Evolutionary conservation across 2,797 vertebrate species (phyloP).

Genomic region (Typhlichthys eigenmanni): DNA sequence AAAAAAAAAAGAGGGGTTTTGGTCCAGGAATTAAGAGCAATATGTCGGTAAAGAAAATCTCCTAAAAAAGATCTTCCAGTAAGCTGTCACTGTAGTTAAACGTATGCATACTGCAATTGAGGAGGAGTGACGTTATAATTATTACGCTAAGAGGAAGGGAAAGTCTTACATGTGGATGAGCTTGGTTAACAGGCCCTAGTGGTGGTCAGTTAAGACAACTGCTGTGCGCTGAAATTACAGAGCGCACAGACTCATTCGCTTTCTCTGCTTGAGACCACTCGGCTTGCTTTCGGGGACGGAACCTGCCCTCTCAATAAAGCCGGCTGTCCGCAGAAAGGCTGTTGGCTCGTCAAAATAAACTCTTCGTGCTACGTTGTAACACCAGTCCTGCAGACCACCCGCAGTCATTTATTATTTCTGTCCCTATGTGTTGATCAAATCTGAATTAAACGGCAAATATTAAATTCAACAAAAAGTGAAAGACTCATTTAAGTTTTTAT

Average conservation of each 20-base stretch:
- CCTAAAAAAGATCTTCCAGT: slow-evolving; percentile 62
- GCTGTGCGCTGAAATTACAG: slow-evolving; percentile 72
- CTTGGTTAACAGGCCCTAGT: slow-evolving; percentile 71
- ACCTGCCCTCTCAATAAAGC: slow-evolving; percentile 48
- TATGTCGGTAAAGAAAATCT: slow-evolving; percentile 61
- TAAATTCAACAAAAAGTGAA: slow-evolving; percentile 9
- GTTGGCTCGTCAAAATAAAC: slow-evolving; percentile 61
- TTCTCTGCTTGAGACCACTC: slow-evolving; percentile 59
- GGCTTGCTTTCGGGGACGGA: slow-evolving; percentile 36
- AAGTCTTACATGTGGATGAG: slow-evolving; percentile 75
- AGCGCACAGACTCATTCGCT: slow-evolving; percentile 63
- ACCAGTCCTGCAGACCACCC: slow-evolving; percentile 48
- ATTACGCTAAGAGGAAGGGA: slow-evolving; percentile 68
- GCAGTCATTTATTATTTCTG: slow-evolving; percentile 42
- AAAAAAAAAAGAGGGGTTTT: slow-evolving; percentile 49
- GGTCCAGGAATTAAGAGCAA: slow-evolving; percentile 51
- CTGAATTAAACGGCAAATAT: slow-evolving; percentile 5
- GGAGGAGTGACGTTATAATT: slow-evolving; percentile 73
- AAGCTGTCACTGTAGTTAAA: slow-evolving; percentile 67
- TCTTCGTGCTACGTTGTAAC: slow-evolving; percentile 53
- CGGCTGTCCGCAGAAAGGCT: slow-evolving; percentile 51
- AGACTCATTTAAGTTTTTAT: background rate
- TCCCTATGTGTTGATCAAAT: slow-evolving; percentile 18
- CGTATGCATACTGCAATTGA: slow-evolving; percentile 63
- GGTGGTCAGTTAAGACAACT: slow-evolving; percentile 71